Evolutionary conservation across 2,113 vertebrate genomes (phyloP).

Genomic region (Herpailurus yagouaroundi): DNA sequence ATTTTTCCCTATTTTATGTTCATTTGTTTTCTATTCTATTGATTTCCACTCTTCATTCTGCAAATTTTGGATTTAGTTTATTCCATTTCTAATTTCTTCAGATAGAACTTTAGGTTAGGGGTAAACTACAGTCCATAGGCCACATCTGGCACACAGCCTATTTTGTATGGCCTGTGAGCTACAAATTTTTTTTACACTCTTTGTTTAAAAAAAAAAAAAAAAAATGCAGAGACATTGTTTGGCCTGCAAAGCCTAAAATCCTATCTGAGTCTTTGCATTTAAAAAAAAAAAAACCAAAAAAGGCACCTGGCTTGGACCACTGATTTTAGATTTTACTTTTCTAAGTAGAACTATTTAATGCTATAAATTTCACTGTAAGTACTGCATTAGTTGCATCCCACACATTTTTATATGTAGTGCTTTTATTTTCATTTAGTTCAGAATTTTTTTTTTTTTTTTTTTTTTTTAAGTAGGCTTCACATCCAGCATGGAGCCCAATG

Average conservation of each 20-base stretch:
- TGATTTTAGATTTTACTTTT: neutral
- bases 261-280: neutral
- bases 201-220: neutral
- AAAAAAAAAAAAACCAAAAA: neutral
- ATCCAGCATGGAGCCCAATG: no score
- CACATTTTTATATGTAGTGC: neutral
- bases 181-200: neutral
- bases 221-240: neutral
- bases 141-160: neutral
- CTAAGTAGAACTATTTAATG: neutral
- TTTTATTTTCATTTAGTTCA: neutral
- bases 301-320: neutral
- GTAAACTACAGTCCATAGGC: neutral
- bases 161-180: neutral
- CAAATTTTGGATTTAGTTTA: conserved; percentile 26
- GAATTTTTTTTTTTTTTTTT: neutral
- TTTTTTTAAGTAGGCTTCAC: no score
- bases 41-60: neutral
- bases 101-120: neutral
- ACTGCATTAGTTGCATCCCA: neutral
- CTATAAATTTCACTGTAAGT: neutral
- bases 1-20: neutral
- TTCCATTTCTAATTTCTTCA: conserved; percentile 24
- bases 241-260: neutral
- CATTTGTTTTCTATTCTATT: neutral